phyloP scores from a whole-genome alignment of 2,113 vertebrate species.

The Erythrocercus mccallii region DNA sequence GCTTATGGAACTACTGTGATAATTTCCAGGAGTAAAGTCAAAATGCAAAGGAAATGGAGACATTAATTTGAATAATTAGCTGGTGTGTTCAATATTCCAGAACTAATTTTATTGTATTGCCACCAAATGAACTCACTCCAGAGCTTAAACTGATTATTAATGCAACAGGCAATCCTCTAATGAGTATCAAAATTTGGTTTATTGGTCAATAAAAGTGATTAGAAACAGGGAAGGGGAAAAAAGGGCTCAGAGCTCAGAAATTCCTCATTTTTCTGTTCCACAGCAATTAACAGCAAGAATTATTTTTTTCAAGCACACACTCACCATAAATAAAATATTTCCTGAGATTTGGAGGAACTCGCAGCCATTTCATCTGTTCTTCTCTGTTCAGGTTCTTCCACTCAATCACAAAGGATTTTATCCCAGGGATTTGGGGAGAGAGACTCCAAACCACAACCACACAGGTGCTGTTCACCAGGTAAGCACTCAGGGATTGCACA shows the following conservation, averaged over 20 bases:
- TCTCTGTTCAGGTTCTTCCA: conserved; percentile 78
- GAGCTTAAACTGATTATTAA: not conserved
- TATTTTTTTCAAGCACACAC: not conserved
- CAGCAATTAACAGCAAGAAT: not conserved
- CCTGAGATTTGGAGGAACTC: conserved; percentile 68
- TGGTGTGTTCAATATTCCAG: not conserved
- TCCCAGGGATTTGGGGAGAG: conserved; percentile 29
- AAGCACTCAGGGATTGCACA: conserved; percentile 73
- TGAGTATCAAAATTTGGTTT: not conserved
- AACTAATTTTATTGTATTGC: not conserved
- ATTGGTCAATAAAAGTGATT: not conserved
- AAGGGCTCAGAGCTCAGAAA: not conserved
- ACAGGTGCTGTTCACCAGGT: conserved; percentile 82
- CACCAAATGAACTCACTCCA: not conserved
- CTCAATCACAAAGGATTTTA: conserved; percentile 83
- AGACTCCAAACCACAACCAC: conserved; percentile 83
- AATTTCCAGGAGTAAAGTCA: not conserved
- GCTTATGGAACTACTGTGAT: not conserved
- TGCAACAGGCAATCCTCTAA: not conserved
- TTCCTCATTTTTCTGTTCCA: not conserved
- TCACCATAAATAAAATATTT: conserved; percentile 78
- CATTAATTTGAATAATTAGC: not conserved
- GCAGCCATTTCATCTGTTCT: conserved; percentile 78
- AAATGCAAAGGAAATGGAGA: not conserved
- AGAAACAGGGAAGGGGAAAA: not conserved